A percentile compares a stretch with the other conserved stretches of the same genome.
Conservation (phyloP, 2,888 invertebrate species). For the Euphydryas editha region DNA sequence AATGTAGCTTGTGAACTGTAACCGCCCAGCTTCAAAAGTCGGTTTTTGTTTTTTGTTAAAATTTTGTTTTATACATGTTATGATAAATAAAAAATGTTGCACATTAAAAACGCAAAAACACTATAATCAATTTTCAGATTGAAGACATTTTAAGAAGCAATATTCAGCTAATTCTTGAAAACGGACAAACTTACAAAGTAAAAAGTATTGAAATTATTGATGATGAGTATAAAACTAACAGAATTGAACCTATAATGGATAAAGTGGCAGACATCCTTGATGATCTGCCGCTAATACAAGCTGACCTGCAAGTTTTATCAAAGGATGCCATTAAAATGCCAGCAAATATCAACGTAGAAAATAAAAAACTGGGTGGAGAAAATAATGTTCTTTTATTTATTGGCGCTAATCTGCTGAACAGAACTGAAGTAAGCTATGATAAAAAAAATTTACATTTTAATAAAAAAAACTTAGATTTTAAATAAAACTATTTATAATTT, state of each 20-base stretch:
- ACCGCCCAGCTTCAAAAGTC: no score
- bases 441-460: no score
- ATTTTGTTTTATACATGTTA: no score
- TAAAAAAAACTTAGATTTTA: no score
- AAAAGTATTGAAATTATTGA: slow-evolving; percentile 83
- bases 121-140: slow-evolving; percentile 49
- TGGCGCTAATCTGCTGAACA: slow-evolving; percentile 77
- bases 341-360: slow-evolving; percentile 81
- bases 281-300: slow-evolving; percentile 87
- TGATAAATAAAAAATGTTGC: no score
- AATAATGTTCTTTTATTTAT: slow-evolving; percentile 76
- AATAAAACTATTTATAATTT: no score
- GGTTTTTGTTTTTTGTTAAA: no score
- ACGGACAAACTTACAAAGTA: slow-evolving; percentile 85
- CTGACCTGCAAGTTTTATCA: slow-evolving; percentile 84
- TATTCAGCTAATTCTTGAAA: slow-evolving; percentile 90
- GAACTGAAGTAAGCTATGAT: slow-evolving; percentile 68
- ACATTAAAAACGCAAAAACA: no score
- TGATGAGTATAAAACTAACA: slow-evolving; percentile 76
- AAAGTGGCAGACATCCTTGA: slow-evolving; percentile 84
- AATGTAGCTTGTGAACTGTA: no score
- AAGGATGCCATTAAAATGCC: slow-evolving; percentile 77
- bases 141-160: slow-evolving; percentile 83
- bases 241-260: slow-evolving; percentile 78
- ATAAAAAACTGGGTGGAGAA: slow-evolving; percentile 84